These are phyloP conservation scores for Semaprochilodus insignis DNA, from an alignment of 2,797 vertebrate species.

Conservation along the genomic window DNA sequence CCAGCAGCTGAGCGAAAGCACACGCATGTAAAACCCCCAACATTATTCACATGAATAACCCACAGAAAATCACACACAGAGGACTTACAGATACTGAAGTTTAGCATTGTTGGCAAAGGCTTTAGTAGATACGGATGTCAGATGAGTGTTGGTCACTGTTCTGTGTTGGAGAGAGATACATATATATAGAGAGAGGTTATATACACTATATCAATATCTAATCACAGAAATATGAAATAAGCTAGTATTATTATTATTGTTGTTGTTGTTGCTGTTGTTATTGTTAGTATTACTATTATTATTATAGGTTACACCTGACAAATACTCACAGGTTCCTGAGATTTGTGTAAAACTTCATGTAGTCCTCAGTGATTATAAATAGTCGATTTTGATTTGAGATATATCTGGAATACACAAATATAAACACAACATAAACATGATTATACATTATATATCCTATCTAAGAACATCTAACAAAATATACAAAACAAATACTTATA, in stretches of 20 bases:
- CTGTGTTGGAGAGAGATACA: slow-evolving; percentile 73
- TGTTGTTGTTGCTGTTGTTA: no score
- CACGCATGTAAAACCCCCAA: not conserved
- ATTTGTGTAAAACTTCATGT: slow-evolving; percentile 90
- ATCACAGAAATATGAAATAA: not conserved
- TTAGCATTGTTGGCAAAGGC: slow-evolving; percentile 92
- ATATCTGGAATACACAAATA: slow-evolving; percentile 78
- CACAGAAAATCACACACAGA: no score
- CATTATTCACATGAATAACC: no score
- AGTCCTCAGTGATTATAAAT: slow-evolving; percentile 89
- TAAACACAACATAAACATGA: not conserved
- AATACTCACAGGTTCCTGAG: slow-evolving; percentile 95
- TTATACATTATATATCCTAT: no score
- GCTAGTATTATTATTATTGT: not conserved
- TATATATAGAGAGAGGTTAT: not conserved
- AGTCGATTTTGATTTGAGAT: slow-evolving; percentile 90
- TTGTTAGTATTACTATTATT: no score
- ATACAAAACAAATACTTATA: no score
- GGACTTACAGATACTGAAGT: slow-evolving; percentile 94
- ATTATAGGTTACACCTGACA: no score
- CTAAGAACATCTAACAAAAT: no score
- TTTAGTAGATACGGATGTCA: slow-evolving; percentile 87
- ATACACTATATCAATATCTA: not conserved
- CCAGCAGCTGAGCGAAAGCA: not conserved
- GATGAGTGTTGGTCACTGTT: slow-evolving; percentile 89